phyloP scores from a whole-genome alignment of 2,797 vertebrate genomes.

The Agapornis canus region DNA sequence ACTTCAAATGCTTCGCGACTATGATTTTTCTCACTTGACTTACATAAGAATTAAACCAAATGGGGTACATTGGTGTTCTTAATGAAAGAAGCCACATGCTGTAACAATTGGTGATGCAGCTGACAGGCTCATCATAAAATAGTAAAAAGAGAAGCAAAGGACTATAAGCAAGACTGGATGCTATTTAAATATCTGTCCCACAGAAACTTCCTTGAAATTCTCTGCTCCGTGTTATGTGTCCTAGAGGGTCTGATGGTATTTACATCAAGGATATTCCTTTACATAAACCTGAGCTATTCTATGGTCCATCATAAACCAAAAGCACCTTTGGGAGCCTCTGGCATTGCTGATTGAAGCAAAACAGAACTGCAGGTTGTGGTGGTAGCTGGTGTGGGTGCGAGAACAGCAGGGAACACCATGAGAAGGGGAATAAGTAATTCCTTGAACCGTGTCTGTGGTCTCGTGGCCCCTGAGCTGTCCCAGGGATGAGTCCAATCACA shows the following conservation, averaged over 20 bases:
- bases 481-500: accelerated
- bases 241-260: not conserved
- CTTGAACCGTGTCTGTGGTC: not conserved
- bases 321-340: not conserved
- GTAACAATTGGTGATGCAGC: not conserved
- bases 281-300: not conserved
- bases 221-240: not conserved
- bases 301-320: accelerated
- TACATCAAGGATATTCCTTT: not conserved
- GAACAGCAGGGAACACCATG: accelerated
- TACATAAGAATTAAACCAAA: conserved; percentile 35
- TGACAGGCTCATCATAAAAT: not conserved
- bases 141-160: not conserved
- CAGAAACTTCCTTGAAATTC: not conserved
- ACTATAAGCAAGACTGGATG: not conserved
- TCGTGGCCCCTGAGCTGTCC: accelerated
- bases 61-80: not conserved
- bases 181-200: not conserved
- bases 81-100: conserved; percentile 23
- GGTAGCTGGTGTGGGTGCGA: not conserved
- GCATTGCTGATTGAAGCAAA: not conserved
- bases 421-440: not conserved
- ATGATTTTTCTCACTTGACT: conserved; percentile 53
- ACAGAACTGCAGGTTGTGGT: not conserved
- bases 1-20: not conserved